These are phyloP conservation scores for Boloria euphrosyne DNA, from an alignment of 2,888 invertebrate species.

Conservation along the genomic window DNA sequence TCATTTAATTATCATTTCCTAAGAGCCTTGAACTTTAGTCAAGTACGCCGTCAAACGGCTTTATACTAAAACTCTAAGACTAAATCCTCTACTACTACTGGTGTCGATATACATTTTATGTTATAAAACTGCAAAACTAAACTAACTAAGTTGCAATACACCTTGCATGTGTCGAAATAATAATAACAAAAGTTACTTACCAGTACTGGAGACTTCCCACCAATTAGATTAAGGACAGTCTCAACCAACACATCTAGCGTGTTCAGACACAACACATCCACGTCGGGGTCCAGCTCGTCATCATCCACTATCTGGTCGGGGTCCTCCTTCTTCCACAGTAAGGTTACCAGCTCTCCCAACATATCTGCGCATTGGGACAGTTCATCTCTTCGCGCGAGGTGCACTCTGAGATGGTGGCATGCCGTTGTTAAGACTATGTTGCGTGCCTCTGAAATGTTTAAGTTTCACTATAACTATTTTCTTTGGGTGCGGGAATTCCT, in stretches of 20 bases:
- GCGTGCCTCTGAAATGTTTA: constrained; percentile 86
- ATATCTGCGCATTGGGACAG: constrained; percentile 92
- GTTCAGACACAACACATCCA: constrained; percentile 91
- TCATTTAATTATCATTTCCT: no score
- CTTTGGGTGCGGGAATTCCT: no score
- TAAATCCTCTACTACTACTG: no score
- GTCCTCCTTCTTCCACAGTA: constrained; percentile 78
- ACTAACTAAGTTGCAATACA: no score
- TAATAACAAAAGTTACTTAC: constrained; percentile 56
- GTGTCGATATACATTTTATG: no score
- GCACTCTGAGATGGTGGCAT: constrained; percentile 92
- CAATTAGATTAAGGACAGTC: constrained; percentile 91
- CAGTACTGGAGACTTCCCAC: constrained; percentile 87
- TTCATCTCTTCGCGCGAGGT: constrained; percentile 91
- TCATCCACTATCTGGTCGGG: constrained; percentile 66
- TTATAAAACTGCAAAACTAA: no score
- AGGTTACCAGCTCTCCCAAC: constrained; percentile 90
- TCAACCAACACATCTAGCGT: constrained; percentile 93
- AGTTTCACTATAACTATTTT: background rate
- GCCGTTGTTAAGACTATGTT: constrained; percentile 91
- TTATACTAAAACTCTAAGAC: no score
- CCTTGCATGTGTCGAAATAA: no score
- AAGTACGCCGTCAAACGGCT: no score
- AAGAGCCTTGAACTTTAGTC: no score
- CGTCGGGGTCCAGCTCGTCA: constrained; percentile 84